These are phyloP conservation scores for Melanotaenia nigrans DNA, from an alignment of 2,797 vertebrate species.

Conservation along the genomic window DNA sequence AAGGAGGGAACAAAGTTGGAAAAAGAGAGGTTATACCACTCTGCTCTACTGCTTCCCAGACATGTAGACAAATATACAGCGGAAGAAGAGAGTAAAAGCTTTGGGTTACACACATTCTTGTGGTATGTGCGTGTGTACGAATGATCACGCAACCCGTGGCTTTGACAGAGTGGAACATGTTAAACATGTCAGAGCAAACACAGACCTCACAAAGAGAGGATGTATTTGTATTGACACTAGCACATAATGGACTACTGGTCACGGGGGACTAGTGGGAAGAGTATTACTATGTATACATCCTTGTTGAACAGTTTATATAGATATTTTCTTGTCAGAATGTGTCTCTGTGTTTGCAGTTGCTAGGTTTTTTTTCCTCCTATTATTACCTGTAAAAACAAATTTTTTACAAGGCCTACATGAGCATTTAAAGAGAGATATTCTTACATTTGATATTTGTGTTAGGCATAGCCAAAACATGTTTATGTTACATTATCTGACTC, in stretches of 20 bases:
- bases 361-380: no score
- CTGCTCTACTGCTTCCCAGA: conserved; percentile 48
- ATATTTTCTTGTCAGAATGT: not conserved
- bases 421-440: no score
- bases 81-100: conserved; percentile 25
- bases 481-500: no score
- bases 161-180: conserved; percentile 24
- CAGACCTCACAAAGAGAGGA: conserved; percentile 50
- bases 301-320: not conserved
- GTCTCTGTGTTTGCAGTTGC: no score
- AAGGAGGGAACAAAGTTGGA: not conserved
- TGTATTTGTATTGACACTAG: conserved; percentile 41
- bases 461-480: no score
- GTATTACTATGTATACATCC: not conserved
- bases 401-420: not conserved
- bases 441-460: no score
- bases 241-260: conserved; percentile 26
- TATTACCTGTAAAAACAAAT: not conserved
- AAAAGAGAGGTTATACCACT: not conserved
- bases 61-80: conserved; percentile 62
- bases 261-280: not conserved
- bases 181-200: conserved; percentile 34
- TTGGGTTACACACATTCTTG: conserved; percentile 9
- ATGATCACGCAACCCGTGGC: conserved; percentile 16
- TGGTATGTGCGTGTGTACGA: conserved; percentile 13